Percentiles rank a stretch among this genome's conserved stretches.
phyloP scores from a whole-genome alignment of 2,113 vertebrate species.

The Falco punctatus region DNA sequence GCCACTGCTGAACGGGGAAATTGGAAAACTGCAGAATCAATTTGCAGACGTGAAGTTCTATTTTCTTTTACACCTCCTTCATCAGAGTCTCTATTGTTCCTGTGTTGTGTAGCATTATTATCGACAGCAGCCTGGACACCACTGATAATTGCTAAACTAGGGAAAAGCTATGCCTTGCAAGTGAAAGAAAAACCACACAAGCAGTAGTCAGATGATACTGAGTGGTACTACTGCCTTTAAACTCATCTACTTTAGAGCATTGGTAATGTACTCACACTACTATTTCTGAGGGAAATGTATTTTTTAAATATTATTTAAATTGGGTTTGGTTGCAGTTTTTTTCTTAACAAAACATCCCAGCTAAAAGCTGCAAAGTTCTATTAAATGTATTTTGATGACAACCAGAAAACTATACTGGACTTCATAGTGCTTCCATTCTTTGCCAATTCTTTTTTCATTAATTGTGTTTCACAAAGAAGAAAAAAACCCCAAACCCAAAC shows the following conservation, averaged over 20 bases:
- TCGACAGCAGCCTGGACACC: slow-evolving; percentile 65
- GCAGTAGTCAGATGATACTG: neutral
- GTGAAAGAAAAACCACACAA: neutral
- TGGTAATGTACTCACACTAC: neutral
- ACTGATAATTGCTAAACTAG: slow-evolving; percentile 72
- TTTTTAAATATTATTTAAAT: neutral
- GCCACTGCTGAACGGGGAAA: slow-evolving; percentile 80
- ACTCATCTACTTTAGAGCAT: neutral
- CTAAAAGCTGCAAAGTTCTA: neutral
- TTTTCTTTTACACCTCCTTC: slow-evolving; percentile 84
- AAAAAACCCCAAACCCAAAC: neutral
- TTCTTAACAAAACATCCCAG: neutral
- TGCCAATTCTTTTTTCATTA: neutral
- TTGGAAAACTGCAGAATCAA: slow-evolving; percentile 88
- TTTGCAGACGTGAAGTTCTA: slow-evolving; percentile 85
- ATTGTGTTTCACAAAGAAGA: neutral
- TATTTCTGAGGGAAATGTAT: neutral
- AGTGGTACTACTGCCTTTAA: neutral
- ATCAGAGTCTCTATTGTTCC: slow-evolving; percentile 75
- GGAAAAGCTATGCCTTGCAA: slow-evolving; percentile 35
- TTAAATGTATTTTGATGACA: neutral
- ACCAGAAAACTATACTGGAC: neutral
- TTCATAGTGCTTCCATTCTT: neutral
- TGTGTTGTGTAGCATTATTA: slow-evolving; percentile 74
- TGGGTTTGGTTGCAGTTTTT: neutral